phyloP scores from a whole-genome alignment of 37 sponge, comb jelly and placozoan species.

The Haliclona indistincta region DNA sequence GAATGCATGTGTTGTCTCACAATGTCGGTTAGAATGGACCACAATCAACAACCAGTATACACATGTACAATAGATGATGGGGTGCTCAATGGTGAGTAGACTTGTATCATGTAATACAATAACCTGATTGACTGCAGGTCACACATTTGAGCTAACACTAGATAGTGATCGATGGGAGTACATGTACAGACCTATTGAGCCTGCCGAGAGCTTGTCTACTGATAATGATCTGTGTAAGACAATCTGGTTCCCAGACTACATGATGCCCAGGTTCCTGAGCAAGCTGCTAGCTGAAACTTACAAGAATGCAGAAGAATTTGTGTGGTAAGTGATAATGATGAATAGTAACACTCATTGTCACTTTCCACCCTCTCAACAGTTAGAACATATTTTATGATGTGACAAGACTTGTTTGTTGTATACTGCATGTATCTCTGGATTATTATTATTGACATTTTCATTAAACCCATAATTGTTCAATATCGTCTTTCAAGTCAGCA shows the following conservation, averaged over 20 bases:
- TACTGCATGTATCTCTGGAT: no score
- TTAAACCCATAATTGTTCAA: background rate
- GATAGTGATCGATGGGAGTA: conserved; percentile 30
- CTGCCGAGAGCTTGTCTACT: background rate
- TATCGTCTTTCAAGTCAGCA: background rate
- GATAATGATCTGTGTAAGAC: background rate
- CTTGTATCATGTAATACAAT: no score
- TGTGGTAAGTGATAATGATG: no score
- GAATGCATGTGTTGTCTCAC: conserved; percentile 33
- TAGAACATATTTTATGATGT: no score
- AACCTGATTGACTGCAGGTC: conserved; percentile 4
- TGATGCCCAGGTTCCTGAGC: conserved; percentile 48
- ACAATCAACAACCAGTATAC: background rate
- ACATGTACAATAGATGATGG: conserved; percentile 39
- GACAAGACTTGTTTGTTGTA: no score
- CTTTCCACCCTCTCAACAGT: no score
- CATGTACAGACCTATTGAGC: conserved; percentile 36
- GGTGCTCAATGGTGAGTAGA: conserved; percentile 22
- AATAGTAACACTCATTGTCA: no score
- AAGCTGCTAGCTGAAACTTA: conserved; percentile 26
- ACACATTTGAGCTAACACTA: conserved; percentile 24
- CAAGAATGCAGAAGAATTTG: no score
- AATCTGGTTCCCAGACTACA: conserved; percentile 50
- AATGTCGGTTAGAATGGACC: background rate
- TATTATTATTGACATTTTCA: background rate